Conservation (phyloP, 2,888 invertebrate genomes). For the Phaedon cochleariae region DNA sequence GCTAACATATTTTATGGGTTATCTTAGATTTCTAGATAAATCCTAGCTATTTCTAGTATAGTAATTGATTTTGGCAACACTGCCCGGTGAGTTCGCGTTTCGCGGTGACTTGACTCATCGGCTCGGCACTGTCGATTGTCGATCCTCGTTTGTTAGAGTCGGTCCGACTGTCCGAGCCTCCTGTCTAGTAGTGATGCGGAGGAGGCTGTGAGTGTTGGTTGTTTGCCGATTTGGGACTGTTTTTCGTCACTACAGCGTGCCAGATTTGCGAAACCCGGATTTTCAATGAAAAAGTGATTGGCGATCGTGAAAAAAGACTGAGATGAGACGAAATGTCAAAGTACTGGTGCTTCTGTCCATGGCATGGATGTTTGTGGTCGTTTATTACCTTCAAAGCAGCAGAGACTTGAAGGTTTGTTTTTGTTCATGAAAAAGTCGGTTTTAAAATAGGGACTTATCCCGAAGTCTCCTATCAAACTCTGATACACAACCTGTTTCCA, state of each 20-base stretch:
- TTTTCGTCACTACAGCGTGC: conserved; percentile 9
- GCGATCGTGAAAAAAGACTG: conserved; percentile 28
- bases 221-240: conserved; percentile 18
- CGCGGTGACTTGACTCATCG: conserved; percentile 16
- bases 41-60: no score
- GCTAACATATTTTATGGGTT: no score
- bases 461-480: no score
- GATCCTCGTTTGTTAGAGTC: conserved; percentile 1
- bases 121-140: no score
- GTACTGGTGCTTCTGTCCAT: conserved; percentile 68
- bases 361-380: conserved; percentile 72
- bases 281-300: conserved; percentile 30
- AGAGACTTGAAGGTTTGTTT: conserved; percentile 66
- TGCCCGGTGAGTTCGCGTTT: no score
- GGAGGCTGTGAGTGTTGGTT: conserved; percentile 19
- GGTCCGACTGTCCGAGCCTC: conserved; percentile 8
- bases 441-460: no score
- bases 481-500: no score
- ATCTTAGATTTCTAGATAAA: no score
- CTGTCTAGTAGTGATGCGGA: conserved; percentile 21
- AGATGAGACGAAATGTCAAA: conserved; percentile 71
- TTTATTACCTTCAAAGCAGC: conserved; percentile 70
- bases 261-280: conserved; percentile 22
- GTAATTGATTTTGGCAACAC: no score
- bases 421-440: no score